A percentile compares a stretch with the other conserved stretches of the same genome.
These are phyloP conservation scores for Dendrophyllia cribrosa DNA, from an alignment of 64 coral and sea anemone genomes.

Conservation along the genomic window DNA sequence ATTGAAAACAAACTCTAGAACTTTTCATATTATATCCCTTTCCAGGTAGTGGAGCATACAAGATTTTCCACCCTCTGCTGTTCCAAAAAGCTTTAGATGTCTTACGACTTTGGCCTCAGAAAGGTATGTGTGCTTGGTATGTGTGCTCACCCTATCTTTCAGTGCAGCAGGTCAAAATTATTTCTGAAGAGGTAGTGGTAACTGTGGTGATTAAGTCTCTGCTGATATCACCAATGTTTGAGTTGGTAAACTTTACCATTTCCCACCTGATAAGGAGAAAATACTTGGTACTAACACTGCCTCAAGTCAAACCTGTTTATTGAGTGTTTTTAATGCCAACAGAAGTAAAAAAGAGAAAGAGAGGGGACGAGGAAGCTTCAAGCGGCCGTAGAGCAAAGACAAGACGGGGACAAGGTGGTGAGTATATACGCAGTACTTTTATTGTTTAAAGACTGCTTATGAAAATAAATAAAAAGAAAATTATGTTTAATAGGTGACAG, in stretches of 20 bases:
- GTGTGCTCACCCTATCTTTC: no score
- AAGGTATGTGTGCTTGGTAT: constrained; percentile 27
- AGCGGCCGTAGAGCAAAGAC: not conserved
- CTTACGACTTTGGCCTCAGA: constrained; percentile 83
- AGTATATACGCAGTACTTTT: no score
- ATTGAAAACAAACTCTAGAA: not conserved
- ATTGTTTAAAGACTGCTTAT: not conserved
- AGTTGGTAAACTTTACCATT: no score
- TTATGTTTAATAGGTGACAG: no score
- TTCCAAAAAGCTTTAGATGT: constrained; percentile 90
- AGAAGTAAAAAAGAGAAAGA: constrained; percentile 27
- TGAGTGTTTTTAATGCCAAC: not conserved
- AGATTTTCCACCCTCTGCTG: constrained; percentile 88
- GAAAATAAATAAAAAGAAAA: no score
- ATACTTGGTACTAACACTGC: no score
- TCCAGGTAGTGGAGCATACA: constrained; percentile 98
- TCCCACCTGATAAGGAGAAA: no score
- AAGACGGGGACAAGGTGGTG: not conserved
- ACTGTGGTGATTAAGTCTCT: not conserved
- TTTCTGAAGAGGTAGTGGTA: not conserved
- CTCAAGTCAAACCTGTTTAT: no score
- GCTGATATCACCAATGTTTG: no score
- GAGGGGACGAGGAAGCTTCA: not conserved
- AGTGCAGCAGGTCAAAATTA: not conserved
- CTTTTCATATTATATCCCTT: not conserved